phyloP scores from a whole-genome alignment of 2,113 vertebrate species.

The Budorcas taxicolor region DNA sequence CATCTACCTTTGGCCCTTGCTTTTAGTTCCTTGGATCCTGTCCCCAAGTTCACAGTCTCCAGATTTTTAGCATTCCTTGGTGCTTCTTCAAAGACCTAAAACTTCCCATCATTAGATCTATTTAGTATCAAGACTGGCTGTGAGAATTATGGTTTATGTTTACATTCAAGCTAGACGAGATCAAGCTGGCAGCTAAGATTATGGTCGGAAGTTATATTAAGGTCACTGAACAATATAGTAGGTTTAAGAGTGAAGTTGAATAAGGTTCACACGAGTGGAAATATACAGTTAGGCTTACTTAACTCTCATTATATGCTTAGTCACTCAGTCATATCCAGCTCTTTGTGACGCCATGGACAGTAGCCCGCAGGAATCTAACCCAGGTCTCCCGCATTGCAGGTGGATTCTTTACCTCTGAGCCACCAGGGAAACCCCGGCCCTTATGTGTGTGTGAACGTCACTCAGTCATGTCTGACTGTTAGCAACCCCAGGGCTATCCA shows the following conservation, averaged over 20 bases:
- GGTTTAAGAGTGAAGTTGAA: not conserved
- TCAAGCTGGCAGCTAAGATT: not conserved
- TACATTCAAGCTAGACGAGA: not conserved
- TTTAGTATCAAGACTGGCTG: not conserved
- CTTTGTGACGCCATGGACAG: not conserved
- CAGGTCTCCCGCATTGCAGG: not conserved
- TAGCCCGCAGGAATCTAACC: not conserved
- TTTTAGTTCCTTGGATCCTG: not conserved
- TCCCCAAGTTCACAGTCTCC: not conserved
- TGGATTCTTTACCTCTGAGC: not conserved
- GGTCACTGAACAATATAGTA: not conserved
- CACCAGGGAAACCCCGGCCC: not conserved
- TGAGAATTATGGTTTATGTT: not conserved
- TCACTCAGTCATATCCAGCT: not conserved
- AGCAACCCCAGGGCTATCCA: not conserved
- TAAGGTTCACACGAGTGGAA: not conserved
- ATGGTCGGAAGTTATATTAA: not conserved
- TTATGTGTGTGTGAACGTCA: not conserved
- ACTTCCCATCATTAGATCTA: not conserved
- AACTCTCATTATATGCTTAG: not conserved
- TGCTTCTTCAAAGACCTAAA: not conserved
- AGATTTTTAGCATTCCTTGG: not conserved
- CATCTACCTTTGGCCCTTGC: not conserved
- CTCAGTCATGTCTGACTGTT: not conserved
- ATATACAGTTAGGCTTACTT: not conserved